phyloP scores from a whole-genome alignment of 2,888 invertebrate species.

The Morpho helenor region DNA sequence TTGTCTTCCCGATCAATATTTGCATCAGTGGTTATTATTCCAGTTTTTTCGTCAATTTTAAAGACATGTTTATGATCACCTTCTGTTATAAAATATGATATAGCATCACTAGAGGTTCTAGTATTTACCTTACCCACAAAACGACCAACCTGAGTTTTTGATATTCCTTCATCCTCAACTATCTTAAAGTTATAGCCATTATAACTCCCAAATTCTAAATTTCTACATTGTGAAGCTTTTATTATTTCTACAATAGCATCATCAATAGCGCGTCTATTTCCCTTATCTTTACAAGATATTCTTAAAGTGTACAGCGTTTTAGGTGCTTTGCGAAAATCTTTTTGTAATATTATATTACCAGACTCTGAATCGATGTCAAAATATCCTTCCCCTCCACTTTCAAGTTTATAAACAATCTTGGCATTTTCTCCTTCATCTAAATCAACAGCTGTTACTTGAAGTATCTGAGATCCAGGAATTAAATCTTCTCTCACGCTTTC shows the following conservation, averaged over 20 bases:
- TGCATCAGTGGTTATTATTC: slow-evolving; percentile 87
- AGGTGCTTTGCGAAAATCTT: slow-evolving; percentile 81
- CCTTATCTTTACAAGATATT: slow-evolving; percentile 90
- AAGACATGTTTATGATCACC: slow-evolving; percentile 90
- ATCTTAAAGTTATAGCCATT: slow-evolving; percentile 91
- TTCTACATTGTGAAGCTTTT: slow-evolving; percentile 84
- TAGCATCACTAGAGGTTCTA: slow-evolving; percentile 78
- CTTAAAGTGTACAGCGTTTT: slow-evolving; percentile 86
- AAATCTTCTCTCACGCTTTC: slow-evolving; percentile 85
- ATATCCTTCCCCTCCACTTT: slow-evolving; percentile 87
- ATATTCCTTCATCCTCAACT: slow-evolving; percentile 87
- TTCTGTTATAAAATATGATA: slow-evolving; percentile 87
- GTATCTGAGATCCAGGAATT: slow-evolving; percentile 81
- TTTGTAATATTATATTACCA: slow-evolving; percentile 85
- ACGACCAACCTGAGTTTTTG: slow-evolving; percentile 80
- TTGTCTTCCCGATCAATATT: slow-evolving; percentile 91
- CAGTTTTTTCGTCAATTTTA: slow-evolving; percentile 87
- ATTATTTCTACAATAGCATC: slow-evolving; percentile 91
- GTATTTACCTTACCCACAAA: slow-evolving; percentile 89
- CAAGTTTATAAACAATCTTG: slow-evolving; percentile 86
- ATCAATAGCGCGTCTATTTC: slow-evolving; percentile 84
- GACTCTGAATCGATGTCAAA: slow-evolving; percentile 89
- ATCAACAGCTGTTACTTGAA: slow-evolving; percentile 90
- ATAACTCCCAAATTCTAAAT: slow-evolving; percentile 86
- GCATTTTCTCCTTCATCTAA: slow-evolving; percentile 94